Percentiles rank a stretch among this genome's conserved stretches.
phyloP scores from a whole-genome alignment of 2,888 invertebrate species.

The Ptychoptera albimana region DNA sequence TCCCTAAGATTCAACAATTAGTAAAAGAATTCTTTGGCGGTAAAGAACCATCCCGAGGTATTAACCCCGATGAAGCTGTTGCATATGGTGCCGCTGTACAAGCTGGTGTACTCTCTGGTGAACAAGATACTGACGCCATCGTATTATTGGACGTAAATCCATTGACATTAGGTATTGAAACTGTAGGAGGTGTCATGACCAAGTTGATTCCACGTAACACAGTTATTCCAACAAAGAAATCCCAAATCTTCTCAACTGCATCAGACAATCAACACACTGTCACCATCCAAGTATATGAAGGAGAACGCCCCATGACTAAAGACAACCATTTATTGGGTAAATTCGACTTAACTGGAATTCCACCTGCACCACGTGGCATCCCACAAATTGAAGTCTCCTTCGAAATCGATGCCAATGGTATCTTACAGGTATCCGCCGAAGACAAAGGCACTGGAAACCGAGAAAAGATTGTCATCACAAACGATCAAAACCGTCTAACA shows the following conservation, averaged over 20 bases:
- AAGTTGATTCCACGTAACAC: slow-evolving; percentile 96
- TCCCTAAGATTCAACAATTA: slow-evolving; percentile 90
- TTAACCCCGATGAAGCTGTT: slow-evolving; percentile 98
- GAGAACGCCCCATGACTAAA: slow-evolving; percentile 99
- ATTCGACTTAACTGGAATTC: slow-evolving; percentile 94
- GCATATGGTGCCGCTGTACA: slow-evolving; percentile 98
- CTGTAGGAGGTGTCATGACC: slow-evolving; percentile 99
- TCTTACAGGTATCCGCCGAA: slow-evolving; percentile 91
- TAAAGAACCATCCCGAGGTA: slow-evolving; percentile 94
- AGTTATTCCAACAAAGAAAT: slow-evolving; percentile 97
- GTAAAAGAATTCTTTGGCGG: slow-evolving; percentile 93
- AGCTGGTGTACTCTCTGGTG: slow-evolving; percentile 90
- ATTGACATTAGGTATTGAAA: slow-evolving; percentile 98
- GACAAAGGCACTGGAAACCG: slow-evolving; percentile 98
- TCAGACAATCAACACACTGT: slow-evolving; percentile 99
- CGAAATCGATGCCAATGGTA: slow-evolving; percentile 89
- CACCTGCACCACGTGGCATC: slow-evolving; percentile 84
- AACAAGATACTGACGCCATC: slow-evolving; percentile 92
- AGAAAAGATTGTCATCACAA: slow-evolving; percentile 97
- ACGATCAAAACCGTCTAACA: slow-evolving; percentile 91
- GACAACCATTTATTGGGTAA: slow-evolving; percentile 98
- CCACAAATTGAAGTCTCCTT: slow-evolving; percentile 92
- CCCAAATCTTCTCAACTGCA: slow-evolving; percentile 98
- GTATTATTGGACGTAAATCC: slow-evolving; percentile 97
- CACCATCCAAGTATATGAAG: slow-evolving; percentile 96